phyloP scores from a whole-genome alignment of 2,113 vertebrate species.

The Mus pahari region DNA sequence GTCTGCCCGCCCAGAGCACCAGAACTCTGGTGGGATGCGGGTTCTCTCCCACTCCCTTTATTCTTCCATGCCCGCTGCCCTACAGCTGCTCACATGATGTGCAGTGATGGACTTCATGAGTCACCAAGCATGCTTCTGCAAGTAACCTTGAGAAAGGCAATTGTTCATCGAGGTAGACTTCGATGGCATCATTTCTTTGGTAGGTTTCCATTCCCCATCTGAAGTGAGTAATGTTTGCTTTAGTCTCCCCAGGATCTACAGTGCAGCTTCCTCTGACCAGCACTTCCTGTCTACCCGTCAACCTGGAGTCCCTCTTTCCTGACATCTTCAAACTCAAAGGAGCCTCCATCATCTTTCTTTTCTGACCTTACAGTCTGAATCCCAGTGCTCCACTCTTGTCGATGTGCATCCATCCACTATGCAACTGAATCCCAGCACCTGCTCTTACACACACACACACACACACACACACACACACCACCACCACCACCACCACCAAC shows the following conservation, averaged over 20 bases:
- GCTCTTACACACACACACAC: no score
- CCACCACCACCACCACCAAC: no score
- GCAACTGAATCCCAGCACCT: neutral
- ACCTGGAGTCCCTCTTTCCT: neutral
- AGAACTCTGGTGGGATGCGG: no score
- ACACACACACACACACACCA: no score
- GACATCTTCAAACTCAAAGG: neutral
- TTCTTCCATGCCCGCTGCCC: no score
- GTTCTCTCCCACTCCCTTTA: no score
- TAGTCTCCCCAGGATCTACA: neutral
- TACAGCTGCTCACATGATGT: no score
- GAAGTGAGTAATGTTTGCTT: neutral
- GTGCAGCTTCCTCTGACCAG: neutral
- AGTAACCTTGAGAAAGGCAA: neutral
- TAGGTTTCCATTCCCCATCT: neutral
- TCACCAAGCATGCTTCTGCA: no score
- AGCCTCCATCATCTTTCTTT: neutral
- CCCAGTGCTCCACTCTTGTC: fast-evolving
- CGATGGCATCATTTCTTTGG: neutral
- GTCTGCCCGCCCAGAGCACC: no score
- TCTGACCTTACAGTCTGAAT: neutral
- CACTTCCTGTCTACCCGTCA: neutral
- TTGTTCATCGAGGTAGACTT: neutral
- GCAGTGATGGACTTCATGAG: no score
- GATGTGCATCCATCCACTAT: neutral